Evolutionary conservation across 2,888 invertebrate species (phyloP).

Genomic region (Tetramorium bicarinatum): DNA sequence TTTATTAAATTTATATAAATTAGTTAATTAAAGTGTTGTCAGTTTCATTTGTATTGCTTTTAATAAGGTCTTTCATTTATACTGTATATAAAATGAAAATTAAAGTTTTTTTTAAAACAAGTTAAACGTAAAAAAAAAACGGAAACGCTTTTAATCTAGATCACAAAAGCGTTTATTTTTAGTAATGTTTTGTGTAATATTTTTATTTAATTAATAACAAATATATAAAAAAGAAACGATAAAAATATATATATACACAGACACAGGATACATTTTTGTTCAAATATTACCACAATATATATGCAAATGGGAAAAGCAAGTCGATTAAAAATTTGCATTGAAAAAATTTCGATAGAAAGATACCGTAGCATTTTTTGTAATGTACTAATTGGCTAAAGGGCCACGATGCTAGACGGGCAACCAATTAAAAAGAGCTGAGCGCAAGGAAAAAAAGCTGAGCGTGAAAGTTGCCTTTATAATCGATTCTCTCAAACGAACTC

Average conservation of each 20-base stretch:
- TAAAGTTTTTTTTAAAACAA: neutral
- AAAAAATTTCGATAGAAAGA: conserved; percentile 57
- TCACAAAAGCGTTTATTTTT: conserved; percentile 18
- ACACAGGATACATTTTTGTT: conserved; percentile 12
- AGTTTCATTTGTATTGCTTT: neutral
- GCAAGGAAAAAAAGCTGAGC: conserved; percentile 72
- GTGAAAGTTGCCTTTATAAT: conserved; percentile 67
- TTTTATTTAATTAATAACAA: conserved; percentile 16
- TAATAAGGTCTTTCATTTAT: neutral
- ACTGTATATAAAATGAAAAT: neutral
- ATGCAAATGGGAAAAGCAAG: conserved; percentile 44
- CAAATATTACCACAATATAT: conserved; percentile 29
- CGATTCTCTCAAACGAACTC: conserved; percentile 72
- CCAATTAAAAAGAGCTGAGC: conserved; percentile 76
- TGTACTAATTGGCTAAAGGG: conserved; percentile 74
- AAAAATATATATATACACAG: neutral
- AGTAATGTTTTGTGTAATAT: neutral
- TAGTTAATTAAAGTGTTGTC: neutral
- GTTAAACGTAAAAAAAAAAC: neutral
- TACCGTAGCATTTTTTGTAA: conserved; percentile 67
- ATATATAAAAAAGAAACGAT: neutral
- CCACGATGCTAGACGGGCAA: conserved; percentile 67
- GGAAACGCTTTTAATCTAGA: neutral
- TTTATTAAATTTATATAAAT: conserved; percentile 1
- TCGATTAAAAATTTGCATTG: conserved; percentile 55